Evolutionary conservation across 2,797 vertebrate species (phyloP).

Genomic region (Nannoperca obscura): DNA sequence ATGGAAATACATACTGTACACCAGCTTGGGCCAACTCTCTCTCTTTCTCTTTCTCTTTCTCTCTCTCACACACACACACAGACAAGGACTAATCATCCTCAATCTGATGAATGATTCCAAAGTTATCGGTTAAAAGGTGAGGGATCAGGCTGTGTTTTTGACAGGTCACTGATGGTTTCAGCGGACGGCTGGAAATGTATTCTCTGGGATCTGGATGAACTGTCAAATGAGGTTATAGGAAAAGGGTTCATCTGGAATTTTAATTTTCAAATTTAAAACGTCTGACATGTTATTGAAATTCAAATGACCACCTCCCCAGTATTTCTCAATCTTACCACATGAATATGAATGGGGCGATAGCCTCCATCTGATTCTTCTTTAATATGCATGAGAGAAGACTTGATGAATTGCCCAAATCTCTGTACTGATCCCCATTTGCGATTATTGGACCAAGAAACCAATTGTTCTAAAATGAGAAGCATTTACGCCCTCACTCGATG

Average conservation of each 20-base stretch:
- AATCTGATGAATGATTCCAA: slow-evolving; percentile 61
- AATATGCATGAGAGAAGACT: slow-evolving; percentile 74
- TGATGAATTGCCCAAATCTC: slow-evolving; percentile 77
- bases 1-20: slow-evolving; percentile 78
- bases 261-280: slow-evolving; percentile 63
- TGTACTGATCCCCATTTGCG: slow-evolving; percentile 72
- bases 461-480: slow-evolving; percentile 78
- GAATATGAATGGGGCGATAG: slow-evolving; percentile 76
- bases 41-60: neutral
- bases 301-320: slow-evolving; percentile 70
- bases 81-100: slow-evolving; percentile 42
- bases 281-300: slow-evolving; percentile 76
- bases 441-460: slow-evolving; percentile 74
- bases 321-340: slow-evolving; percentile 72
- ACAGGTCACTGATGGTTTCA: slow-evolving; percentile 67
- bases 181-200: slow-evolving; percentile 57
- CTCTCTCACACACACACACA: slow-evolving; percentile 35
- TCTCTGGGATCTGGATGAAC: slow-evolving; percentile 65
- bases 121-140: slow-evolving; percentile 63
- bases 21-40: slow-evolving; percentile 55
- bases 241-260: slow-evolving; percentile 71
- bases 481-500: slow-evolving; percentile 60
- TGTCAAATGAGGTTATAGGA: slow-evolving; percentile 66
- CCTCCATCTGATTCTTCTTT: slow-evolving; percentile 64
- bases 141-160: slow-evolving; percentile 62